Conservation (phyloP, 2,888 invertebrate species). For the Diadegma fenestrale region DNA sequence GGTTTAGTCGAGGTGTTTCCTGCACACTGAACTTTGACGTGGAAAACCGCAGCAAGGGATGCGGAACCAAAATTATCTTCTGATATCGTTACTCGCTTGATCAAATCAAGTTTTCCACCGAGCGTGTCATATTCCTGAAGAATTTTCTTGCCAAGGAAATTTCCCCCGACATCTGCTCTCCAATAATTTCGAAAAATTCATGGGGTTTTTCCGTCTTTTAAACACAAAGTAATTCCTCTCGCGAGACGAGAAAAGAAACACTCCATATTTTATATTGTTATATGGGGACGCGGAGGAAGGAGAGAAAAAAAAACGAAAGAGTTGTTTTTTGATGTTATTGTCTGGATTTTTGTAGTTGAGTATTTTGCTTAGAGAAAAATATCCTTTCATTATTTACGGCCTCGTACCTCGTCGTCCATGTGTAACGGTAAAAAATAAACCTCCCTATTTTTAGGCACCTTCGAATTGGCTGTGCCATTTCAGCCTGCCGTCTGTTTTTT, state of each 20-base stretch:
- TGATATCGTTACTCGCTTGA: conserved; percentile 23
- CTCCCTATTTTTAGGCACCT: conserved; percentile 34
- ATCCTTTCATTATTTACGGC: conserved; percentile 54
- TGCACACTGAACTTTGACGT: conserved; percentile 38
- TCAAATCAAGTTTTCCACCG: not conserved
- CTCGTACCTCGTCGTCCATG: conserved; percentile 21
- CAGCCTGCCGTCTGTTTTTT: conserved; percentile 1
- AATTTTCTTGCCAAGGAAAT: not conserved
- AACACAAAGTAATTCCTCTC: conserved; percentile 9
- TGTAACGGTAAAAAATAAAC: conserved; percentile 66
- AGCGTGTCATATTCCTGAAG: not conserved
- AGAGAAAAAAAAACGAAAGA: conserved; percentile 46
- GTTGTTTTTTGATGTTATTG: conserved; percentile 19
- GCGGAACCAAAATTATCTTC: conserved; percentile 32
- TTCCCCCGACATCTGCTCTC: not conserved
- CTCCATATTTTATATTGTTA: conserved; percentile 36
- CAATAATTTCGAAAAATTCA: not conserved
- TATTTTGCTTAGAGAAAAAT: not conserved
- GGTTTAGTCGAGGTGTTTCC: conserved; percentile 50
- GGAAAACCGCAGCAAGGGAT: conserved; percentile 39
- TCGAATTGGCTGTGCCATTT: not conserved
- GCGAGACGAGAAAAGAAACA: not conserved
- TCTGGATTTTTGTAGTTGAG: conserved; percentile 17
- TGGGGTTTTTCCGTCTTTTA: conserved; percentile 11
- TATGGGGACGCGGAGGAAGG: not conserved